phyloP scores from a whole-genome alignment of 2,888 invertebrate genomes.

The Pseudolycoriella hygida region DNA sequence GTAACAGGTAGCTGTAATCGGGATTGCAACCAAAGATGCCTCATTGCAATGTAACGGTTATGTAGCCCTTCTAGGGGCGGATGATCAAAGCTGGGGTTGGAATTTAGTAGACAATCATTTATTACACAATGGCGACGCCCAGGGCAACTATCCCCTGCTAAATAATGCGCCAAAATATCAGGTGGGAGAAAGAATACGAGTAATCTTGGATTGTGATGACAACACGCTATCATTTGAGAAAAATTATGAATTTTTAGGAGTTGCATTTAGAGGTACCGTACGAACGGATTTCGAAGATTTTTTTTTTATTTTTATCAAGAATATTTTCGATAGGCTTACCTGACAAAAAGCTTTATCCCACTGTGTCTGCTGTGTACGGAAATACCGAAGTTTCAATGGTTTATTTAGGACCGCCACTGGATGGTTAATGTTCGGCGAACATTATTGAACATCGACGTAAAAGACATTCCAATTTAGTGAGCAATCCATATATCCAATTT shows the following conservation, averaged over 20 bases:
- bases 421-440: conserved; percentile 48
- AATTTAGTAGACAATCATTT: conserved; percentile 96
- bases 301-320: conserved; percentile 1
- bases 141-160: conserved; percentile 82
- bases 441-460: too few relatives aligned
- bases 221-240: conserved; percentile 94
- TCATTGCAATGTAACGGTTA: conserved; percentile 89
- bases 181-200: conserved; percentile 92
- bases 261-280: conserved; percentile 75
- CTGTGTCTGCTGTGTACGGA: conserved; percentile 95
- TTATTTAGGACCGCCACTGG: conserved; percentile 88
- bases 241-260: conserved; percentile 94
- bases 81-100: conserved; percentile 99
- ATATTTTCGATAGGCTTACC: conserved; percentile 52
- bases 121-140: conserved; percentile 87
- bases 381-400: conserved; percentile 99
- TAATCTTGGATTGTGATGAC: conserved; percentile 95
- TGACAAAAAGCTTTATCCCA: conserved; percentile 81
- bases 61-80: conserved; percentile 82
- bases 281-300: neutral
- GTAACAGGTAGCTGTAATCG: conserved; percentile 82
- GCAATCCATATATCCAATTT: too few relatives aligned
- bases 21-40: conserved; percentile 87
- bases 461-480: too few relatives aligned
- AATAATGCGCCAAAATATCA: conserved; percentile 97